phyloP scores from a whole-genome alignment of 2,797 vertebrate genomes.

The Pogonophryne albipinna region DNA sequence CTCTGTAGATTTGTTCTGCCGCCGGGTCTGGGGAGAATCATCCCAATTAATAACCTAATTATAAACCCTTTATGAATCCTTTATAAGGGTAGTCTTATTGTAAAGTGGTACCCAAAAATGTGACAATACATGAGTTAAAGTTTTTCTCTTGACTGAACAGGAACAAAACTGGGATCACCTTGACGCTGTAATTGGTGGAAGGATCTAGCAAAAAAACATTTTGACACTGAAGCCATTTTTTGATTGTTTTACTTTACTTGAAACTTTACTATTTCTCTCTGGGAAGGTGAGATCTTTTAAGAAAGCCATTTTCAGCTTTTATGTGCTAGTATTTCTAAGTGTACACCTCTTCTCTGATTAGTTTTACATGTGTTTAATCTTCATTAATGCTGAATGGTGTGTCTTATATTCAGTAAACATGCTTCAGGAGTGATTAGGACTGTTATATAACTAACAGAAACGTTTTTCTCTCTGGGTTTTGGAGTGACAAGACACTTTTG shows the following conservation, averaged over 20 bases:
- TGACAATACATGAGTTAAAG: neutral
- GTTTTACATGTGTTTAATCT: neutral
- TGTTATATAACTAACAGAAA: constrained; percentile 4
- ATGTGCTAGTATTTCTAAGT: no score
- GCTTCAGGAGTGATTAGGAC: neutral
- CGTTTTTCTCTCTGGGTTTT: neutral
- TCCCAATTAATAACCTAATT: no score
- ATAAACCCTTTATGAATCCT: no score
- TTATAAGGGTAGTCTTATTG: no score
- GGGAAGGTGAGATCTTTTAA: neutral
- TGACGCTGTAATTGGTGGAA: constrained; percentile 3
- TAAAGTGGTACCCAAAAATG: no score
- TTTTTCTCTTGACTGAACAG: constrained; percentile 9
- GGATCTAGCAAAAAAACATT: neutral
- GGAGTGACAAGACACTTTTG: constrained; percentile 2
- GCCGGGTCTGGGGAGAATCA: no score
- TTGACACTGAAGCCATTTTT: neutral
- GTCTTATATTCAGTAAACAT: neutral
- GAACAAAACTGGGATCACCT: neutral
- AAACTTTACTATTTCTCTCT: neutral
- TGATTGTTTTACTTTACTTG: neutral
- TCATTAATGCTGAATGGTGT: neutral
- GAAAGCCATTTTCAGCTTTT: neutral
- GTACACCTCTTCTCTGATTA: neutral
- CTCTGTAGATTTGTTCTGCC: no score